These are phyloP conservation scores for Baryphthengus martii DNA, from an alignment of 2,113 vertebrate species.

Conservation along the genomic window DNA sequence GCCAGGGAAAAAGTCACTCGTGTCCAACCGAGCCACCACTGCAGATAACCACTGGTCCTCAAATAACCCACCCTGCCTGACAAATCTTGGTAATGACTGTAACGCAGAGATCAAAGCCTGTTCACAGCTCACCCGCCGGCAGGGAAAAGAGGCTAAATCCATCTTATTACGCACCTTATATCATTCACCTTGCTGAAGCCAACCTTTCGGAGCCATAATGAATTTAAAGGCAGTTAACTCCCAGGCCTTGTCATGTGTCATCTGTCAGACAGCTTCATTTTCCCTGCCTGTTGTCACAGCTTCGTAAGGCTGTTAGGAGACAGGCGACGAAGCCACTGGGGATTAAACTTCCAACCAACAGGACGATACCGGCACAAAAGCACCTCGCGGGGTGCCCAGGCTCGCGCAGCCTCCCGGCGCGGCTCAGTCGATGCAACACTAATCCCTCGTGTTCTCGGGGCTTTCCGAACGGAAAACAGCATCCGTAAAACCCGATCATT, in stretches of 20 bases:
- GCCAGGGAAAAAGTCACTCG: not conserved
- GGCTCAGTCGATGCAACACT: not conserved
- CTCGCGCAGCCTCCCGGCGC: not conserved
- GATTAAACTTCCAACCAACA: not conserved
- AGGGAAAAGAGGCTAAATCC: not conserved
- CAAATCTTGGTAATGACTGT: not conserved
- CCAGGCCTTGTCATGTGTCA: not conserved
- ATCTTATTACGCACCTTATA: not conserved
- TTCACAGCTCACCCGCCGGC: not conserved
- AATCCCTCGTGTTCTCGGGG: not conserved
- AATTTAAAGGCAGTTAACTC: constrained; percentile 1
- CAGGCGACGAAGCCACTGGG: not conserved
- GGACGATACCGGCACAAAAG: not conserved
- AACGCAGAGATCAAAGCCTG: not conserved
- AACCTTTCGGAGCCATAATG: not conserved
- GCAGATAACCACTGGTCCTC: not conserved
- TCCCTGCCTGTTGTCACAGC: not conserved
- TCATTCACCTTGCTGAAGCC: not conserved
- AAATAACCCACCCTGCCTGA: not conserved
- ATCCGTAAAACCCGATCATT: not conserved
- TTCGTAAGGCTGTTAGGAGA: not conserved
- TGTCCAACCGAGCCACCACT: rapidly evolving
- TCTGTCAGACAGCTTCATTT: not conserved
- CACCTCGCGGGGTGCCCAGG: not conserved
- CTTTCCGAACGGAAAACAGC: not conserved